These are phyloP conservation scores for Melitaea athalia DNA, from an alignment of 2,888 invertebrate genomes.

Conservation along the genomic window DNA sequence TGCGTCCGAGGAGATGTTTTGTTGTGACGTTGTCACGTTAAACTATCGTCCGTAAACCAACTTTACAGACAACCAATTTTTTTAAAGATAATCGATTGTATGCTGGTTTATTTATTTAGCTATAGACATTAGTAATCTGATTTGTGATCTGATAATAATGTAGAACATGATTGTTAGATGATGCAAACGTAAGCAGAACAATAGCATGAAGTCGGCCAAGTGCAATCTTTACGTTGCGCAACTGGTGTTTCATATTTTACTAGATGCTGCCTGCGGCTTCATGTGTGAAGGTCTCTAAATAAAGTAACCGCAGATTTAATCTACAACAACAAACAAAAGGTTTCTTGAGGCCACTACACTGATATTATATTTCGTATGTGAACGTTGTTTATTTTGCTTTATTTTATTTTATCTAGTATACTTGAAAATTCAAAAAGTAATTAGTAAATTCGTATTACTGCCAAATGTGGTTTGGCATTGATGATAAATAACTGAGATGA, in stretches of 20 bases:
- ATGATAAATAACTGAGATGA: too few relatives aligned
- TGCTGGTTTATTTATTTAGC: background rate
- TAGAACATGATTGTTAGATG: background rate
- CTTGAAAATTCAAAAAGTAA: too few relatives aligned
- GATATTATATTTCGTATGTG: background rate
- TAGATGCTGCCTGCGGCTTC: background rate
- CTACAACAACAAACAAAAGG: too few relatives aligned
- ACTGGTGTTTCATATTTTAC: background rate
- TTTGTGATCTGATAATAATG: background rate
- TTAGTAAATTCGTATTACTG: too few relatives aligned
- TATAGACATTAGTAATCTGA: background rate
- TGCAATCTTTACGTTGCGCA: constrained; percentile 1
- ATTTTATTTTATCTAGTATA: too few relatives aligned
- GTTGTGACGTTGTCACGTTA: too few relatives aligned
- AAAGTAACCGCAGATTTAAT: background rate
- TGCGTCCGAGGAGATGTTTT: too few relatives aligned
- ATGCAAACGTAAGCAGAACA: constrained; percentile 6
- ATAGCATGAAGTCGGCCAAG: background rate
- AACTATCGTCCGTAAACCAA: too few relatives aligned
- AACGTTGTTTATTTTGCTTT: too few relatives aligned
- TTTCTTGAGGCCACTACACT: too few relatives aligned
- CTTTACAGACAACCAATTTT: too few relatives aligned
- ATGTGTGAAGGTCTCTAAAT: background rate
- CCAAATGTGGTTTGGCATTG: too few relatives aligned
- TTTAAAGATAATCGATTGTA: background rate